phyloP scores from a whole-genome alignment of 2,888 invertebrate species.

The Osedax fenrisi region DNA sequence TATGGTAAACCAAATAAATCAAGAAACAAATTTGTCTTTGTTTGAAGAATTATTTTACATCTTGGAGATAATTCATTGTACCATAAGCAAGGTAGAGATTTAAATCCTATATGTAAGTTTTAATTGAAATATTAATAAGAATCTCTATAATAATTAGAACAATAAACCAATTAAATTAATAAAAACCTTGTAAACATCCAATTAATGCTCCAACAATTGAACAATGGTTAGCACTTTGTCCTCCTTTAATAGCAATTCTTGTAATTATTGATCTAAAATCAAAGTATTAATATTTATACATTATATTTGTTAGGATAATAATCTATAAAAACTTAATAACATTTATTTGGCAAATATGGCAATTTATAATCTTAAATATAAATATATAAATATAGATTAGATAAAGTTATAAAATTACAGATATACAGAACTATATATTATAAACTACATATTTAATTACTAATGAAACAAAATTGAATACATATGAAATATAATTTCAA shows the following conservation, averaged over 20 bases:
- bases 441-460: no score
- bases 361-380: no score
- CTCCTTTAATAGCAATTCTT: not conserved
- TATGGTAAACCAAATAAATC: not conserved
- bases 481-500: no score
- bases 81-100: not conserved
- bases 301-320: no score
- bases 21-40: not conserved
- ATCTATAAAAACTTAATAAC: no score
- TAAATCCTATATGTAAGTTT: not conserved
- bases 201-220: not conserved
- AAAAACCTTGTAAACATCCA: not conserved
- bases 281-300: no score
- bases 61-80: not conserved
- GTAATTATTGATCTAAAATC: not conserved
- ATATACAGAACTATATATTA: no score
- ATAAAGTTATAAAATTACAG: no score
- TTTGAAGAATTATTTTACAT: not conserved
- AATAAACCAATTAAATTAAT: not conserved
- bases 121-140: not conserved
- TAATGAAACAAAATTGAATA: no score
- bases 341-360: no score
- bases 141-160: not conserved
- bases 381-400: no score
- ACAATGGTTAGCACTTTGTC: not conserved